Evolutionary conservation across 2,113 vertebrate genomes (phyloP), one percentile per base, ranked within the genome.

Genomic region (Cygnus atratus): DNA sequence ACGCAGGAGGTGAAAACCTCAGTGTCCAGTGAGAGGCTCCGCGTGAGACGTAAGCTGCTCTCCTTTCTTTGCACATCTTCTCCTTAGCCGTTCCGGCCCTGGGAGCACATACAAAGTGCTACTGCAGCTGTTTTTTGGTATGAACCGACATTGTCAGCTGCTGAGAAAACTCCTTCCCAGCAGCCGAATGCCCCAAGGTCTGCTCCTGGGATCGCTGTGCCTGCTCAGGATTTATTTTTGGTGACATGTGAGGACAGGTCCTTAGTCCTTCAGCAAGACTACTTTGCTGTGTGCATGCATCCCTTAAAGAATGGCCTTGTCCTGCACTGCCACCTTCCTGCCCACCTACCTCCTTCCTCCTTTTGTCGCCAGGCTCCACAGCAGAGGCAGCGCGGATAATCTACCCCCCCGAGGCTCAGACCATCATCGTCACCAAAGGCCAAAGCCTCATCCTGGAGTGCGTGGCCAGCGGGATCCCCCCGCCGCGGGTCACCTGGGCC

Each of bases 1-100:
- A 99, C 99, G 1, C 98, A 99, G 97, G 99, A 99, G 97, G 98
- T 99, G 94, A 99, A 99, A 95, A 99, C 99, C 3, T 99, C 99
- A 0, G 98, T 97, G 58, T 99, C 99, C 48, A 98, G 99, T 0
- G 99, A 99, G 93, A 98, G 99, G 57, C 99, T 99, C 46, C 99
- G 99, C 1, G 99, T 99, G 92, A 98, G 99, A 96, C 99, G 99
- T 99, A 98, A 99, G 99, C 96, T 4, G 5, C 13, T 48, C 11
- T 75, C 28, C 72, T 39, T 66, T 71, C 59, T 9, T 52, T 33
- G 22, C 80, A 19, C 1, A 0, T n/a, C 68, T 67, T 66, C 50
- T 81, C 61, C 13, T 4, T 28, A 55, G 66, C 1, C 1, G 17
- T 81, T 71, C 62, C 37, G 74, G 21, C 58, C 70, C 50, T 41